Conservation (phyloP, 2,888 invertebrate genomes). For the Epirrhoe tristata region DNA sequence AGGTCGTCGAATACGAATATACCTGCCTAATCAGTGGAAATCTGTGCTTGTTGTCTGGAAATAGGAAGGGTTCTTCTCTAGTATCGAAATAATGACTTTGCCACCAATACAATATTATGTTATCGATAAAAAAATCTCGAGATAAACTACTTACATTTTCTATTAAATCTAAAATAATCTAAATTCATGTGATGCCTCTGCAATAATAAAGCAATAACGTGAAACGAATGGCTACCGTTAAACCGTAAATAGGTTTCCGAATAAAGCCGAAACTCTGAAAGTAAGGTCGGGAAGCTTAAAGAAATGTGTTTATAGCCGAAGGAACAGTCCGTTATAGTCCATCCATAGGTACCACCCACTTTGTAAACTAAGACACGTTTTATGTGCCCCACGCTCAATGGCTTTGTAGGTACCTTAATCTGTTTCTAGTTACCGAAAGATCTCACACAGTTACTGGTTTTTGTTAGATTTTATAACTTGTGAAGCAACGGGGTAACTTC, state of each 20-base stretch:
- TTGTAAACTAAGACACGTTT: slow-evolving; percentile 54
- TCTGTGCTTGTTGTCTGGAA: no score
- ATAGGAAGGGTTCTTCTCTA: no score
- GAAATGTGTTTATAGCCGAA: slow-evolving; percentile 66
- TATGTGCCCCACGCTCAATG: slow-evolving; percentile 53
- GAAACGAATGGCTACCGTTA: slow-evolving; percentile 70
- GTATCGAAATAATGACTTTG: not conserved
- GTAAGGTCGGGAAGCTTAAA: slow-evolving; percentile 63
- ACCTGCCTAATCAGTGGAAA: no score
- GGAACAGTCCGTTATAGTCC: slow-evolving; percentile 47
- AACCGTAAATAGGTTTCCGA: slow-evolving; percentile 70
- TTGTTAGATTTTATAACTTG: no score
- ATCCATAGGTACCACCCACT: slow-evolving; percentile 43
- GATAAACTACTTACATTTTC: slow-evolving; percentile 5
- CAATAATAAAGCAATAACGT: slow-evolving; percentile 71
- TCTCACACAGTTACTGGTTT: no score
- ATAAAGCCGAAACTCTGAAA: slow-evolving; percentile 63
- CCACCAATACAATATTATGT: not conserved
- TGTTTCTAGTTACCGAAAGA: not conserved
- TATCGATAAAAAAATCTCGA: not conserved
- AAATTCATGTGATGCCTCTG: slow-evolving; percentile 60
- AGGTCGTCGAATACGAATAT: no score
- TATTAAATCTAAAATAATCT: slow-evolving; percentile 57
- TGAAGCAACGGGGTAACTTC: no score
- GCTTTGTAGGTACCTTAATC: slow-evolving; percentile 28